Evolutionary conservation across 2,797 vertebrate species (phyloP), one percentile per base, ranked within the genome.

Genomic region (Gila robusta): DNA sequence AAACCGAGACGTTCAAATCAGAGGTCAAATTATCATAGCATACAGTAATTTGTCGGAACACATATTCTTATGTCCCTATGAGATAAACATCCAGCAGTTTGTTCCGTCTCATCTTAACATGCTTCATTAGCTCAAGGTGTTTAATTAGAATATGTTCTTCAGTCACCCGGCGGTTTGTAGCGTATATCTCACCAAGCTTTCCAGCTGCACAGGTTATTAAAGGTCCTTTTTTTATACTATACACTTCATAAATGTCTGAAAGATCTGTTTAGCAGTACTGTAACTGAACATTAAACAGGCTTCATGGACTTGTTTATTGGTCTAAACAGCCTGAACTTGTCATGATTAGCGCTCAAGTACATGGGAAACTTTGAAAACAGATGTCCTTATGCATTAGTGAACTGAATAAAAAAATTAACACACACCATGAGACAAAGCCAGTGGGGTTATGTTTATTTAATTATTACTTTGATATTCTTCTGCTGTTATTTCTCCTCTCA

Each of bases 341-440:
- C 82, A 84, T 89, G 79, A 70, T 56, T 26, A 89, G 82, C 80
- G 52, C 86, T 87, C 86, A 88, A 89, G 88, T 90, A 91, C 93
- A 92, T 81, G 67, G 84, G 84, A 89, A 91, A 85, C 88, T 78
- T 84, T 88, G 89, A 93, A 94, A 94, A 93, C 94, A 95, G 94
- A 94, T 94, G 94, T 94, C 91, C 87, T 92, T 92, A 94, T 95
- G 91, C 94, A 95, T 95, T 93, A 94, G 91, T 94, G 89, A 94
- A 89, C 86, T 87, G 49, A 73, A 76, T 91, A 91, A 91, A 95
- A 94, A 93, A 88, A 93, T 93, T 88, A 88, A 93, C 90, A 82
- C 90, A 91, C 91, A 93, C 88, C 91, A 80, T 86, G 92, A 93
- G 89, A 92, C 85, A 82, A 89, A 92, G 91, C 93, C 89, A 84